phyloP scores from a whole-genome alignment of 1,140 invertebrate species.

The Philopotamus ludificatus region DNA sequence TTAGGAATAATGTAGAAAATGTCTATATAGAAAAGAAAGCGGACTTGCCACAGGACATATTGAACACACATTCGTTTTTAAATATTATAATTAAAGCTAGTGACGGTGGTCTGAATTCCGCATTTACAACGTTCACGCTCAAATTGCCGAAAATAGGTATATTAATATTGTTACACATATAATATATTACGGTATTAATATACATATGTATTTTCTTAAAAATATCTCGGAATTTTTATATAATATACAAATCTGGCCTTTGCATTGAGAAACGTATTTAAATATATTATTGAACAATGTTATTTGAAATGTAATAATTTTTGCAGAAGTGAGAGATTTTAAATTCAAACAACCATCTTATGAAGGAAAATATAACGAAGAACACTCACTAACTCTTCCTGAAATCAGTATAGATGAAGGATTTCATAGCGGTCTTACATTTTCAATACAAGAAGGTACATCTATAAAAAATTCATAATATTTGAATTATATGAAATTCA shows the following conservation, averaged over 20 bases:
- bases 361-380: neutral
- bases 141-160: neutral
- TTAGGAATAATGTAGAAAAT: neutral
- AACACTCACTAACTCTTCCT: neutral
- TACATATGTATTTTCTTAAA: neutral
- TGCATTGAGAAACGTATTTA: neutral
- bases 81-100: neutral
- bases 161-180: neutral
- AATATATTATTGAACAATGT: neutral
- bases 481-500: neutral
- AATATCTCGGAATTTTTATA: neutral
- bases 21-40: neutral
- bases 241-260: too few species aligned
- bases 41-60: neutral
- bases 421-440: neutral
- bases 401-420: neutral
- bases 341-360: conserved; percentile 2
- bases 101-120: neutral
- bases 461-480: neutral
- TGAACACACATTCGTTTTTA: neutral
- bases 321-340: neutral
- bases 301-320: neutral
- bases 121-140: neutral
- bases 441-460: conserved; percentile 5
- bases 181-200: neutral